These are phyloP conservation scores for Lucinisca nassula DNA, from an alignment of 2,888 invertebrate genomes.

Conservation along the genomic window DNA sequence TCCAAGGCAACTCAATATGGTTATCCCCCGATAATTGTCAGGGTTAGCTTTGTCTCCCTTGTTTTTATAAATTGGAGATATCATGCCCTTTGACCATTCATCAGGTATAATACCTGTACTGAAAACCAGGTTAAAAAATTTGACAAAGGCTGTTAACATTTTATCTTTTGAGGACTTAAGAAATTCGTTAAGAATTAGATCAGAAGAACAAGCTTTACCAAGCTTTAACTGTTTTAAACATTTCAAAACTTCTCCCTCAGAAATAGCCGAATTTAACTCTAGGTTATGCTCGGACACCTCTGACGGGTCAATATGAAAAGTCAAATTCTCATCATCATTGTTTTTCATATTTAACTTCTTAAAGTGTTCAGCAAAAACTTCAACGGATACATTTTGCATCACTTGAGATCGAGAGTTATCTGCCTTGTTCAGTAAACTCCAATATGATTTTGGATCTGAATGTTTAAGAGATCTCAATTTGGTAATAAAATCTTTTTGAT, in stretches of 20 bases:
- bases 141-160: neutral
- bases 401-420: neutral
- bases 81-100: too few species aligned
- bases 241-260: neutral
- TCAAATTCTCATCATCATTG: neutral
- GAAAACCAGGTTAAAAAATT: too few species aligned
- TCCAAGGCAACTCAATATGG: too few species aligned
- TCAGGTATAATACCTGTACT: too few species aligned
- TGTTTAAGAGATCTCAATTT: neutral
- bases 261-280: neutral
- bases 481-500: neutral
- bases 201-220: neutral
- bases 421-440: conserved; percentile 3
- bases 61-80: too few species aligned
- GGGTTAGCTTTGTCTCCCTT: too few species aligned
- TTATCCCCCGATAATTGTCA: too few species aligned
- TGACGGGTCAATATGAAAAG: neutral
- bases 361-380: neutral
- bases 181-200: too few species aligned
- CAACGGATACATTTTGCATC: neutral
- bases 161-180: neutral
- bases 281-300: neutral
- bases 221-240: neutral
- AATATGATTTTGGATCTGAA: conserved; percentile 6
- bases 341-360: neutral